A percentile compares a stretch with the other conserved stretches of the same genome.
Evolutionary conservation across 2,888 invertebrate species (phyloP).

Genomic region (Scrobipalpa atriplicella): DNA sequence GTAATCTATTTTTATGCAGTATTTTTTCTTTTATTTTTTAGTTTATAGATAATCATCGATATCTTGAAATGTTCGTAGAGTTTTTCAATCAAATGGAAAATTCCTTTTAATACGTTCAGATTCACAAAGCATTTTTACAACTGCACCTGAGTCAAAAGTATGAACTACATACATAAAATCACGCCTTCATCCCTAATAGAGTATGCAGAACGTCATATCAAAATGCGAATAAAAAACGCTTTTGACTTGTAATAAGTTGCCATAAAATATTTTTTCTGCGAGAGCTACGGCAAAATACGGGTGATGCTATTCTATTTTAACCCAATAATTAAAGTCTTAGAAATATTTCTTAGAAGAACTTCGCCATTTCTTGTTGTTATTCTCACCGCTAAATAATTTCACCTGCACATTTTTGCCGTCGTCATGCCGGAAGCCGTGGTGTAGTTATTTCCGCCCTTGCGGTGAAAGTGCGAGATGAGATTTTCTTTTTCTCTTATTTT

Average conservation of each 20-base stretch:
- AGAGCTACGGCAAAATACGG: no score
- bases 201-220: no score
- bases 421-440: neutral
- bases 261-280: no score
- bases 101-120: no score
- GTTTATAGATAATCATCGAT: neutral
- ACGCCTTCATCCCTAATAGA: no score
- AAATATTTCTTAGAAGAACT: neutral
- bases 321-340: neutral
- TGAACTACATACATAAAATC: no score
- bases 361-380: neutral
- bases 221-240: no score
- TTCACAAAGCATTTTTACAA: no score
- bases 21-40: neutral
- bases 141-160: no score
- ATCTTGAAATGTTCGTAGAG: neutral
- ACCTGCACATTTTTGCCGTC: neutral
- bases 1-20: neutral
- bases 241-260: no score
- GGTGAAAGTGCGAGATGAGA: neutral
- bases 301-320: no score
- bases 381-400: neutral
- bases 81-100: neutral
- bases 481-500: slow-evolving; percentile 9
- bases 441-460: slow-evolving; percentile 2